A percentile compares a stretch with the other conserved stretches of the same genome.
Evolutionary conservation across 2,797 vertebrate genomes (phyloP).

Genomic region (Sebastes nivosus): DNA sequence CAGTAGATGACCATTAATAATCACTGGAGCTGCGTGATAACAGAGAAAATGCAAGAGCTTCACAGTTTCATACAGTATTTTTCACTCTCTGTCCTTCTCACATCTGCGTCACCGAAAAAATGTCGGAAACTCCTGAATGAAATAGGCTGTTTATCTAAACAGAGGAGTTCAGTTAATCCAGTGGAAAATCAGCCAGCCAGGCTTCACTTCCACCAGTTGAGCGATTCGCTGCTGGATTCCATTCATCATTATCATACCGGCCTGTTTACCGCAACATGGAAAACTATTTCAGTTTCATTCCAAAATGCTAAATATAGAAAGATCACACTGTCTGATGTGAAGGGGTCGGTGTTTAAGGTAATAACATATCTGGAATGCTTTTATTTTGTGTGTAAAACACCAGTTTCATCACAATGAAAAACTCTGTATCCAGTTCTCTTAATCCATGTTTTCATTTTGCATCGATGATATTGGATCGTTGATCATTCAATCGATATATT

Average conservation of each 20-base stretch:
- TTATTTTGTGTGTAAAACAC: neutral
- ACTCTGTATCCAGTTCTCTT: no score
- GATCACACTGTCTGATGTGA: neutral
- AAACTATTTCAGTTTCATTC: neutral
- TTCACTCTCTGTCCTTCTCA: neutral
- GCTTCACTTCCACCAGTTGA: neutral
- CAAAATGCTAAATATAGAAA: constrained; percentile 2
- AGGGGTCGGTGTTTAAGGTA: neutral
- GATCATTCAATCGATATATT: no score
- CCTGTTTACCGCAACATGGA: neutral
- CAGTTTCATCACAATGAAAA: no score
- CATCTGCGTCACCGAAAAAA: neutral
- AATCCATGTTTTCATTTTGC: no score
- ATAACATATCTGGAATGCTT: neutral
- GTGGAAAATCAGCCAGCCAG: constrained; percentile 12
- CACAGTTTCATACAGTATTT: neutral
- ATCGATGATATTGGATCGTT: no score
- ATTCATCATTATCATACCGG: constrained; percentile 47
- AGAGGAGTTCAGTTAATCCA: constrained; percentile 14
- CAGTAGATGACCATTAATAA: neutral
- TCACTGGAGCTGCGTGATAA: neutral
- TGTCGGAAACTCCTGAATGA: neutral
- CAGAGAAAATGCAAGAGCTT: neutral
- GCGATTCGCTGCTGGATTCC: constrained; percentile 38
- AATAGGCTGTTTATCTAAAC: constrained; percentile 6